Evolutionary conservation across 2,888 invertebrate genomes (phyloP).

Genomic region (Tolmerus cingulatus): DNA sequence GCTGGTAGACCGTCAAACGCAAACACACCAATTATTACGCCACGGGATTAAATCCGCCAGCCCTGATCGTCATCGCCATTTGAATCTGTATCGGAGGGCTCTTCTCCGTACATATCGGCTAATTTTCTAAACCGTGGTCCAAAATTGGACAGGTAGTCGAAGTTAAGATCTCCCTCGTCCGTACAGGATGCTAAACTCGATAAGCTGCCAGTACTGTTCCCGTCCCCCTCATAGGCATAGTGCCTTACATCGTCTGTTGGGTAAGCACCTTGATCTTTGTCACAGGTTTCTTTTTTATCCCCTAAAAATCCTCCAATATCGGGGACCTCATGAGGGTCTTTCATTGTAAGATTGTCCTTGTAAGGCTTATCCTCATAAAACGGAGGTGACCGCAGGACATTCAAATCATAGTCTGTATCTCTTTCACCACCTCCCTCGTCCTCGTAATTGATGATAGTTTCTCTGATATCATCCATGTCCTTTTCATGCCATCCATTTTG

Average conservation of each 20-base stretch:
- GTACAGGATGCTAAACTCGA: conserved; percentile 93
- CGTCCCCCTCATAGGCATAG: conserved; percentile 97
- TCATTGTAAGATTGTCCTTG: conserved; percentile 58
- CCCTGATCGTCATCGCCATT: conserved; percentile 80
- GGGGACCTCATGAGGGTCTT: conserved; percentile 70
- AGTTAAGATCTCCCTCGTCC: conserved; percentile 91
- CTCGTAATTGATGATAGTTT: conserved; percentile 97
- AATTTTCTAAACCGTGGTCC: conserved; percentile 95
- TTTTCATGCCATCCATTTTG: conserved; percentile 88
- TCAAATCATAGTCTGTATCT: conserved; percentile 73
- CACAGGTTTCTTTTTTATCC: conserved; percentile 87
- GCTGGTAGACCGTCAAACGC: not conserved
- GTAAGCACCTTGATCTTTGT: conserved; percentile 89
- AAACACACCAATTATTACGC: conserved; percentile 14
- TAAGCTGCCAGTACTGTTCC: conserved; percentile 90
- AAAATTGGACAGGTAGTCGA: conserved; percentile 93
- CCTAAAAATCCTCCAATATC: conserved; percentile 91
- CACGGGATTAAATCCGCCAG: conserved; percentile 70
- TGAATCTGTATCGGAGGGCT: conserved; percentile 82
- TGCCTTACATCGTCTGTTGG: conserved; percentile 97
- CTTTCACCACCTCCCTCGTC: conserved; percentile 99
- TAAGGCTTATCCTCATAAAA: conserved; percentile 63
- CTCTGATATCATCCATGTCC: conserved; percentile 94
- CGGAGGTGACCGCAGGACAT: conserved; percentile 62
- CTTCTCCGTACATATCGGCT: conserved; percentile 94